Base-by-base conservation (phyloP, 2,888 invertebrate genomes). In the Fragum sueziense region DNA sequence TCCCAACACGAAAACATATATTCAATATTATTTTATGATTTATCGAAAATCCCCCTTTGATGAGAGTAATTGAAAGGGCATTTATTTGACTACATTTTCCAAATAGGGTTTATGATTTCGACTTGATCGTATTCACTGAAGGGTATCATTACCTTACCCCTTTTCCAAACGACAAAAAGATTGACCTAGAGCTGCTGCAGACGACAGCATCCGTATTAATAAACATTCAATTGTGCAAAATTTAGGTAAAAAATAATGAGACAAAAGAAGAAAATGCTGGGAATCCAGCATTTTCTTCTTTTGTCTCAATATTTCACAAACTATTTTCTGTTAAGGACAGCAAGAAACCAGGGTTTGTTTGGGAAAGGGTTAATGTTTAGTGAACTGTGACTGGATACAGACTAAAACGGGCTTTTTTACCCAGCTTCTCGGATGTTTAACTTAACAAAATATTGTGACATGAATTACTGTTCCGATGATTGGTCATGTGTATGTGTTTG, bases 1-100 rank as follows among this genome's bases (percentile, higher is more conserved):
- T 74, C 62, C 68, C 47, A 68, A 78, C 74, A 77, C 72, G 65
- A 70, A 70, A 75, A 79, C 75, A 76, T 76, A 84, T 75, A 73
- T 78, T 71, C 70, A 80, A 80, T 82, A 73, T 78, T 78, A 78
- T 78, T 81, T 82, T 84, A 84, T 84, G 84, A 84, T 84, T 82
- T 84, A 84, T 84, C 68, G 81, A 79, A 79, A 82, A 74, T 79
- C 74, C 73, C 69, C 70, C 70, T 80, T 84, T 84, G 51, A 69
- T 79, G 69, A 61, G 57, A 54, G 54, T 79, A 80, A 81, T 81
- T 84, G 84, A 84, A 81, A 74, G 74, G 76, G 80, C 65, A 61
- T 59, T 65, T 79, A 74, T 76, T 73, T 76, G 79, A 79, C 76
- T 79, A 71, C 70, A 57, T 74, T 76, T 80, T 74, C 29, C 34